Evolutionary conservation across 2,113 vertebrate species (phyloP), one percentile per base, ranked within the genome.

Genomic region (Sander lucioperca): DNA sequence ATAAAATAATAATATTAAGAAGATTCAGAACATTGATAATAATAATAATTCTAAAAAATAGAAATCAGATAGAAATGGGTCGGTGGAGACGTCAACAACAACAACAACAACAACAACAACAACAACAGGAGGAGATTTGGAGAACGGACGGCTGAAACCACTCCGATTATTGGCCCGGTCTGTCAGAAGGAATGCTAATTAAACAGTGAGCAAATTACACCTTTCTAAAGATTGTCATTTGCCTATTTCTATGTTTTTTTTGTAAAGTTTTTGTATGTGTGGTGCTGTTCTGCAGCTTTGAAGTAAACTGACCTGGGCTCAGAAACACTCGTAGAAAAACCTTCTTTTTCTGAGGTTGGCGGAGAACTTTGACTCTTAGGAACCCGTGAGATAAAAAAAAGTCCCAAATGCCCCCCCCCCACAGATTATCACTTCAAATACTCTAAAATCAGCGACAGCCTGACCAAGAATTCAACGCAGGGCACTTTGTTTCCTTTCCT

Each of bases 161-260:
- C 88, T 75, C 79, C 3, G 80, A 81, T 85, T 72, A 23, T 79
- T 89, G 83, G 85, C 82, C 83, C 56, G n/a, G 78, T 84, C 77
- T 30, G 58, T 16, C 39, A 70, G 57, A 74, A 77, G 86, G 79
- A 82, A 86, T 61, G 81, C 56, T 85, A 93, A 80, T 82, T 71
- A 87, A 92, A 93, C 89, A 73, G 80, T 82, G 65, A 93, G 93
- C 89, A 91, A 94, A 92, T 92, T 81, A 91, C 87, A 94, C 93
- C 89, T 93, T 91, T 82, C 86, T 81, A 80, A 85, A 93, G 95
- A 96, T 96, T 96, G 95, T 96, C 95, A 88, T 93, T 93, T 95
- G 94, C 93, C 88, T 88, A 54, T 74, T 89, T 88, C 85, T 82
- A 27, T n/a, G n/a, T 77, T 67, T 85, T 61, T 62, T 85, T 89